Base-by-base conservation (phyloP, 1,140 invertebrate genomes). In the Heterodera carotae region DNA sequence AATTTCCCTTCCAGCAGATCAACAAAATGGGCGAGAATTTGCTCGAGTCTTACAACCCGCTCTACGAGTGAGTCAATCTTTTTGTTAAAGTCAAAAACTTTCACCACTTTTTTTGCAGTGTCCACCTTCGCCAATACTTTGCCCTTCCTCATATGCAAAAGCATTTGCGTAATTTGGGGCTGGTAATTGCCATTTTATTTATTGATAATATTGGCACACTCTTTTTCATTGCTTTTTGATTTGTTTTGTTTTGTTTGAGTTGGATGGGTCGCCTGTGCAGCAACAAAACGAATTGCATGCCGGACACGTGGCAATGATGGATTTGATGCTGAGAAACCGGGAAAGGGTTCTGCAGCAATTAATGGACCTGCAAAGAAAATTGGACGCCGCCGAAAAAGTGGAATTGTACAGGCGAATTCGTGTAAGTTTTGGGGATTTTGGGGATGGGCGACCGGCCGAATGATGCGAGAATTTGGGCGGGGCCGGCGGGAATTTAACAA, bases 71-170 rank as follows among this genome's bases (percentile, higher is more conserved):
- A 56, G 56, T 59, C 60, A 7, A 59, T 4, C 60, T 29, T 4
- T 39, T 43, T 1, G 10, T 39, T 39, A 6, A 10, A 4, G 4
- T 39, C n/a, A n/a, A n/a, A n/a, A n/a, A n/a, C 29, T n/a, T 15
- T 56, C 22, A 18, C 12, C 27, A 31, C 7, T 12, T 79, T 8
- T 72, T 83, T n/a, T 84, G 75, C 66, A 84, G 85, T 80, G 86
- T 87, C 4, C 85, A 85, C 73, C 80, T 85, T 8, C 80, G 85
- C 22, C 84, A 85, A 64, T 85, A 85, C 72, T 85, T 85, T 70
- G 85, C 84, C 7, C 69, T 80, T 6, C 85, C 84, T 0, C 85
- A 85, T 62, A 85, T 85, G 84, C 84, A 85, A 75, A 86, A 87
- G 76, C 84, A 85, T 68, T 76, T 85, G 36, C 70, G 81, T 62